Base-by-base conservation (phyloP, 1,140 invertebrate species). In the Pemphigus obesinymphae region DNA sequence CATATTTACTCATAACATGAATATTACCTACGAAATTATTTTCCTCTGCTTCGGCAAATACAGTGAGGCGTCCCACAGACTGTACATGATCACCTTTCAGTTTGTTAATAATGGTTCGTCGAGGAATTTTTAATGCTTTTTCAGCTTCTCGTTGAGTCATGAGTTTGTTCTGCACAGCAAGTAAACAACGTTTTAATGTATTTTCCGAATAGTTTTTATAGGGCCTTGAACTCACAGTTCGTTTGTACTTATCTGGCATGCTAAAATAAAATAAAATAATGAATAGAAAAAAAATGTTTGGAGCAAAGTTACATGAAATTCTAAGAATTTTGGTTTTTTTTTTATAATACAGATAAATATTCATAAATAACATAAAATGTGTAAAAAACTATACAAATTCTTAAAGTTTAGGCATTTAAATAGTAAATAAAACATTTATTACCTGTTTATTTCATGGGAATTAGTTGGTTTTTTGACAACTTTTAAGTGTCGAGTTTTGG, bases 81-180 rank as follows among this genome's bases (percentile, higher is more conserved):
- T 40, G 37, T 70, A 13, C 6, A 72, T 78, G 50, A 20, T 31
- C 15, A 15, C 45, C 43, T 66, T 82, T 83, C 55, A 83, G 11
- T 43, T 81, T 80, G 31, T 82, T 83, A 34, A 80, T 83, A 11
- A 83, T 83, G 10, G 83, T 83, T 40, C 73, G 55, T 50, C 55
- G n/a, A 40, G 73, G 43, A 80, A 83, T 83, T 48, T 63, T 66
- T 50, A 37, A 82, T 13, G 73, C 15, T 58, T 63, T 61, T 55
- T 72, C 72, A 72, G 83, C 82, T 58, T 82, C 72, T 37, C 81
- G 58, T 58, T 75, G 72, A 70, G 58, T 63, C 76, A 83, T 83
- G 23, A 66, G 20, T 73, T 61, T 72, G 45, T 34, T 68, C 50
- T 20, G 70, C 11, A 84, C 55, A 72, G 72, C 31, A n/a, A 37